A percentile compares a stretch with the other conserved stretches of the same genome.
Evolutionary conservation across 2,113 vertebrate species (phyloP).

Genomic region (Athene cunicularia): DNA sequence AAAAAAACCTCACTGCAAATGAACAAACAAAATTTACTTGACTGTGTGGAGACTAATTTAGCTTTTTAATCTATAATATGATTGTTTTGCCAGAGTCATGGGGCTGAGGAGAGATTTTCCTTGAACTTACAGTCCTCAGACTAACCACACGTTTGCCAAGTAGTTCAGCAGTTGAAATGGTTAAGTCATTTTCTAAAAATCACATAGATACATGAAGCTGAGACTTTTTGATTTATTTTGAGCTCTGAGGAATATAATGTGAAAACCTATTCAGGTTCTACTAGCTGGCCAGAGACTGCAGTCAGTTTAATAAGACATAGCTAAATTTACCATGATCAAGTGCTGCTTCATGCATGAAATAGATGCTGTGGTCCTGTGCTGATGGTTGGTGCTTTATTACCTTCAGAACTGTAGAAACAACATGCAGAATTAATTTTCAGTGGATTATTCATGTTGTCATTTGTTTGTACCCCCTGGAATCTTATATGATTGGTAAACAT

Average conservation of each 20-base stretch:
- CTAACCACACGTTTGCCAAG: background rate
- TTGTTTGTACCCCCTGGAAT: background rate
- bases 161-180: background rate
- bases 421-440: background rate
- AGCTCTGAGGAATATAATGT: conserved; percentile 30
- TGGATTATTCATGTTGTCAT: background rate
- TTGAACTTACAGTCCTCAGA: background rate
- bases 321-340: conserved; percentile 30
- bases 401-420: background rate
- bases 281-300: background rate
- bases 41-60: background rate
- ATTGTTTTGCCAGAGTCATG: background rate
- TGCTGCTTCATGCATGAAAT: conserved; percentile 24
- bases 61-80: background rate
- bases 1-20: background rate
- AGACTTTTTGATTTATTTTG: conserved; percentile 32
- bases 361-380: background rate
- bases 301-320: conserved; percentile 22
- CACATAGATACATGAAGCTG: background rate
- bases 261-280: conserved; percentile 20
- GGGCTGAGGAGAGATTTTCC: background rate
- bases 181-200: conserved; percentile 2
- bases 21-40: background rate
- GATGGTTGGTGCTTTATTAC: background rate
- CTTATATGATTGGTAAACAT: background rate